phyloP scores from a whole-genome alignment of 2,113 vertebrate species.

The Arvicanthis niloticus region DNA sequence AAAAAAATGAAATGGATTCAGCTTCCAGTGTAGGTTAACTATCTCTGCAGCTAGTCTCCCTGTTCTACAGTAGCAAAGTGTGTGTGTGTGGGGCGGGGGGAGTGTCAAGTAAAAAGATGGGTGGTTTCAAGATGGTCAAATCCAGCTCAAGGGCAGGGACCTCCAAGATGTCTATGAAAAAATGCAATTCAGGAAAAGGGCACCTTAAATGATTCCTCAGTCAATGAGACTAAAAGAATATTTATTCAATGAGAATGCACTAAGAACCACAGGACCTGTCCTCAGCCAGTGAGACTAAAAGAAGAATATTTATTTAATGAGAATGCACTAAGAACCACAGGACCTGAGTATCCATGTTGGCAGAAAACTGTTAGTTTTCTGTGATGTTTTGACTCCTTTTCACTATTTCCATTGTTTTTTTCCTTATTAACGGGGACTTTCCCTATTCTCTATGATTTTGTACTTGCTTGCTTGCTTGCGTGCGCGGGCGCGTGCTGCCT shows the following conservation, averaged over 20 bases:
- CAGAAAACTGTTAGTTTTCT: constrained; percentile 34
- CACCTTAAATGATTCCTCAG: not conserved
- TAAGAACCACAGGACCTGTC: not conserved
- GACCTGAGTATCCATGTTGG: not conserved
- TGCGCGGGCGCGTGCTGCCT: too few relatives aligned
- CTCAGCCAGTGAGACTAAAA: not conserved
- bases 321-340: not conserved
- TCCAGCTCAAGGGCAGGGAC: not conserved
- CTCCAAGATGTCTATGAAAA: not conserved
- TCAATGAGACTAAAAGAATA: not conserved
- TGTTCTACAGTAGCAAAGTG: not conserved
- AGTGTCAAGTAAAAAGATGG: not conserved
- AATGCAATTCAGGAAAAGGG: constrained; percentile 13
- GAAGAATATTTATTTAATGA: not conserved
- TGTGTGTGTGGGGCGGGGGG: too few relatives aligned
- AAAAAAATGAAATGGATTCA: not conserved
- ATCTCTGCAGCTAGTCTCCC: not conserved
- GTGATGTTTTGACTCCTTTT: constrained; percentile 57
- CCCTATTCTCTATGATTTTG: constrained; percentile 46
- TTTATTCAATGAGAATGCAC: not conserved
- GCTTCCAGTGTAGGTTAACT: not conserved
- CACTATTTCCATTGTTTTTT: constrained; percentile 60
- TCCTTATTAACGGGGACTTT: constrained; percentile 73
- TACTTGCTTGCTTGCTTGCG: not conserved
- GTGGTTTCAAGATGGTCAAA: not conserved